Base-by-base conservation (phyloP, 2,888 invertebrate genomes). In the Amphipyra berbera region DNA sequence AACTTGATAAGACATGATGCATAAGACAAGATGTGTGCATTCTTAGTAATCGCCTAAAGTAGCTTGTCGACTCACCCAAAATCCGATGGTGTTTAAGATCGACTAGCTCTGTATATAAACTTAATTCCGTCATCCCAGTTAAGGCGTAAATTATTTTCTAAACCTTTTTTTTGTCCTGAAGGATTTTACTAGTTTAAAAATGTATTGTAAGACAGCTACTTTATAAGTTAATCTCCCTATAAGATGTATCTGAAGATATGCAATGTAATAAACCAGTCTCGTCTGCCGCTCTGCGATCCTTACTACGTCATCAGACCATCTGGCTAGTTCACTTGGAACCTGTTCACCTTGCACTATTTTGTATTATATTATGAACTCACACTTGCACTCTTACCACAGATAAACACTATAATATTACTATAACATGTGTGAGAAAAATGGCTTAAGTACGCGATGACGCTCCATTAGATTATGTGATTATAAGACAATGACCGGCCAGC, bases 311-410 rank as follows among this genome's bases (percentile, higher is more conserved):
- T 45, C n/a, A 2, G 13, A 42, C 44, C 60, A 61, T 56, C 61
- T 69, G 69, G 52, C n/a, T 21, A 56, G 41, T 49, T 56, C 56
- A 21, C 44, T 57, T 47, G 42, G 12, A 38, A 57, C 54, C 21
- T 2, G 70, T 35, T 70, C 14, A n/a, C 74, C 74, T 74, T 74
- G 70, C 57, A 50, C 56, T 58, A 68, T 55, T 61, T 57, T 50
- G 68, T 33, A 74, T 49, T n/a, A 42, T 40, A 15, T 12, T 49
- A 14, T n/a, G 13, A 42, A 38, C 8, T 38, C 8, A 27, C 40
- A 30, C 4, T 30, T 30, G 30, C 40, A 30, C 4, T 30, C 6
- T 2, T 30, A 30, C 30, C 30, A 30, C 30, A 30, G 0, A 30
- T 30, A 30, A 2, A 30, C 21, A 21, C 21, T 21, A 21, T 21